A percentile compares a stretch with the other conserved stretches of the same genome.
These are phyloP conservation scores for Tolmerus cingulatus DNA, from an alignment of 2,888 invertebrate species.

Conservation along the genomic window DNA sequence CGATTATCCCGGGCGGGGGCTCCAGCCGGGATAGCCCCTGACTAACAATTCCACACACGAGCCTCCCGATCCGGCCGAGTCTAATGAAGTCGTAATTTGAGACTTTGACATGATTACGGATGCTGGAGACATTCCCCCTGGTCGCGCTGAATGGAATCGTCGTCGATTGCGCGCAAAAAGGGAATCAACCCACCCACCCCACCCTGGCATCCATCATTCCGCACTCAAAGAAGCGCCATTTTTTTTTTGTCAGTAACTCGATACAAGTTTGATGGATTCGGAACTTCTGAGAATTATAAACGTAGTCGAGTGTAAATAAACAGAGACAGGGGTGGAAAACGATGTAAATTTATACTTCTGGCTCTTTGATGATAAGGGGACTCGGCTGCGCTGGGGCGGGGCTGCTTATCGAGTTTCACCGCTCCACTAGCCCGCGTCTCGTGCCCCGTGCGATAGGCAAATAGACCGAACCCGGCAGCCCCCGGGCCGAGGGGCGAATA, in stretches of 20 bases:
- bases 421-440: background rate
- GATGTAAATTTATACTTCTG: constrained; percentile 37
- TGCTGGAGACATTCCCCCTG: background rate
- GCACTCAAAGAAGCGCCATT: background rate
- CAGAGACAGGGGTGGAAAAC: constrained; percentile 13
- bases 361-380: constrained; percentile 36
- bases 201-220: background rate
- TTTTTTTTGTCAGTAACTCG: constrained; percentile 18
- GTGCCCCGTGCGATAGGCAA: constrained; percentile 10
- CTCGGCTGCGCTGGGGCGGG: background rate
- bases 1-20: constrained; percentile 7
- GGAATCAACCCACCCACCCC: background rate
- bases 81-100: constrained; percentile 42
- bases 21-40: background rate
- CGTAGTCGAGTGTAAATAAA: constrained; percentile 23
- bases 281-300: constrained; percentile 19
- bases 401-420: constrained; percentile 4
- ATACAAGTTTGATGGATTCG: constrained; percentile 36
- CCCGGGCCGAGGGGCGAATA: background rate
- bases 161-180: background rate
- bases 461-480: background rate
- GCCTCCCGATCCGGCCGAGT: background rate
- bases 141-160: background rate
- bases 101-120: constrained; percentile 41
- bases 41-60: constrained; percentile 18